These are phyloP conservation scores for Tenualosa ilisha DNA, from an alignment of 2,797 vertebrate genomes.

Conservation along the genomic window DNA sequence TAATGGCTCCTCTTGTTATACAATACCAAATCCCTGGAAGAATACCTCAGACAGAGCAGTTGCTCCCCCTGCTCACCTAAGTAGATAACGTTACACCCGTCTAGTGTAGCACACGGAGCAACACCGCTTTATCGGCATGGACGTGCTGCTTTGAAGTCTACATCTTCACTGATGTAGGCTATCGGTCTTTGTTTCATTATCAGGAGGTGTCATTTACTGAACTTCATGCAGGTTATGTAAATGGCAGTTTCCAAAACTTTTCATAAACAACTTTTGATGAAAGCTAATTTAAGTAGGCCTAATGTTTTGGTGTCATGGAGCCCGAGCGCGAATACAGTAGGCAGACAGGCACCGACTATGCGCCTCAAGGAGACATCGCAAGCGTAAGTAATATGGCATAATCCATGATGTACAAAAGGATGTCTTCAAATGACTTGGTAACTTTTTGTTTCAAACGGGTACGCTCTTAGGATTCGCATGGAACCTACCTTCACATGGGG, in stretches of 20 bases:
- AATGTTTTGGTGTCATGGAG: slow-evolving; percentile 67
- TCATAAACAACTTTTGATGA: background rate
- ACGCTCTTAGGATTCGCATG: background rate
- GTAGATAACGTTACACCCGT: slow-evolving; percentile 12
- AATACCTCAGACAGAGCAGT: background rate
- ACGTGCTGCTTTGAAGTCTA: background rate
- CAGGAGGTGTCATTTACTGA: background rate
- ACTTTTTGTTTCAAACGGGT: too few relatives aligned
- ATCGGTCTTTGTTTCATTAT: background rate
- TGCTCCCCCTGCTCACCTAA: background rate
- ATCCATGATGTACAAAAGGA: background rate
- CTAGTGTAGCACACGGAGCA: background rate
- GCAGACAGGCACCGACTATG: slow-evolving; percentile 53
- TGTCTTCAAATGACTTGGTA: background rate
- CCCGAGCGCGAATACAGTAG: slow-evolving; percentile 61
- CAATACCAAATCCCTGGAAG: background rate
- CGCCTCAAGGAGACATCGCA: slow-evolving; percentile 56
- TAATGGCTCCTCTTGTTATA: background rate
- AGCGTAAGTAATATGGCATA: slow-evolving; percentile 67
- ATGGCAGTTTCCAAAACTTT: slow-evolving; percentile 37
- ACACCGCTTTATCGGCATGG: background rate
- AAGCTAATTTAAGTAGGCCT: background rate
- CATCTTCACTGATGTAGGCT: background rate
- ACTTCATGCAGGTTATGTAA: background rate
- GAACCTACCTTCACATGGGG: background rate